Conservation (phyloP, 2,797 vertebrate genomes). For the Sebastes ruberrimus region DNA sequence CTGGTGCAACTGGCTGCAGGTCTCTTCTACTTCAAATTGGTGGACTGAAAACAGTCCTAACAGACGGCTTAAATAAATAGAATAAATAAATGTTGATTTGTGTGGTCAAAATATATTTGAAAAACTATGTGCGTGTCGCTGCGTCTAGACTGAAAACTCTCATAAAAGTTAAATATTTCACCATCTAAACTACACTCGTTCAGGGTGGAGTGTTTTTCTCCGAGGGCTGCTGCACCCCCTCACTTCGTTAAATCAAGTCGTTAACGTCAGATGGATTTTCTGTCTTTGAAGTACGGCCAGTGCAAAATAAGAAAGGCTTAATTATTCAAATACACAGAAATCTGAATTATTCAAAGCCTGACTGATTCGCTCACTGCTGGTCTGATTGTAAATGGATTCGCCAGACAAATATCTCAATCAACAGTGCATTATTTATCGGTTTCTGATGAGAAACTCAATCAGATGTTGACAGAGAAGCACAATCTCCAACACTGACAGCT, state of each 20-base stretch:
- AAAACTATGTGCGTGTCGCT: neutral
- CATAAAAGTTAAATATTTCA: neutral
- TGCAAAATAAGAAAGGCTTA: slow-evolving; percentile 3
- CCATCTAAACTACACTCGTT: neutral
- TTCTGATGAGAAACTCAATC: neutral
- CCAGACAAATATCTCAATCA: slow-evolving; percentile 38
- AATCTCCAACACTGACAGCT: neutral
- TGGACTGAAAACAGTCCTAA: neutral
- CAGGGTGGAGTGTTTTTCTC: neutral
- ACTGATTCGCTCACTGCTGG: slow-evolving; percentile 18
- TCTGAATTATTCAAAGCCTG: slow-evolving; percentile 52
- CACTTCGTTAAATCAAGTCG: neutral
- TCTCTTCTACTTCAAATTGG: neutral
- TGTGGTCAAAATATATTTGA: neutral
- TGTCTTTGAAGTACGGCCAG: neutral
- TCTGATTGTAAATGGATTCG: slow-evolving; percentile 39
- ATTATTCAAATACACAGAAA: slow-evolving; percentile 39
- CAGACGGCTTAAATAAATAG: neutral
- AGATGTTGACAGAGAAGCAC: neutral
- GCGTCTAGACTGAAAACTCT: neutral
- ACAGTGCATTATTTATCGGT: neutral
- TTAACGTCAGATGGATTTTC: slow-evolving; percentile 36
- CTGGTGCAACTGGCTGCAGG: neutral
- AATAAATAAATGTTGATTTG: neutral
- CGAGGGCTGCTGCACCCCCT: neutral